These are phyloP conservation scores for Zaprionus kolodkinae DNA, from an alignment of 1,140 invertebrate genomes.

Conservation along the genomic window DNA sequence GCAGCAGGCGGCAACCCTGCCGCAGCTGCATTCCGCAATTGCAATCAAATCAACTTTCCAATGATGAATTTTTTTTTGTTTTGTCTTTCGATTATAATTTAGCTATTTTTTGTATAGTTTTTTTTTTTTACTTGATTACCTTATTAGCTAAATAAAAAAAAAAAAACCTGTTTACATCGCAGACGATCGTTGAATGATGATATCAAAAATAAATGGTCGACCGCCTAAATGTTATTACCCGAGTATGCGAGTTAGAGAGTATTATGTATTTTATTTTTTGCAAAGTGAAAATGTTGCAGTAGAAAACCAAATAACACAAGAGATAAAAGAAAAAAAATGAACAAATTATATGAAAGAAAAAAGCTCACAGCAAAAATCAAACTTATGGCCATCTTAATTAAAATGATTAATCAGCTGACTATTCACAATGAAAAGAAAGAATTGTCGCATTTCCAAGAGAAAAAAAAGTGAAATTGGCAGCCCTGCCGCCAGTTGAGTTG, in stretches of 20 bases:
- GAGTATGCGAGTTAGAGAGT: constrained; percentile 5
- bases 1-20: constrained; percentile 50
- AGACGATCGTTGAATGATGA: constrained; percentile 44
- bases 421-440: too few species aligned
- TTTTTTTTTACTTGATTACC: constrained; percentile 44
- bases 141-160: constrained; percentile 58
- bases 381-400: too few species aligned
- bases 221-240: constrained; percentile 47
- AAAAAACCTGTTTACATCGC: constrained; percentile 58
- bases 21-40: constrained; percentile 68
- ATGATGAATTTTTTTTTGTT: constrained; percentile 60
- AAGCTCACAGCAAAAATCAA: too few species aligned
- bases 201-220: constrained; percentile 58
- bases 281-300: constrained; percentile 63
- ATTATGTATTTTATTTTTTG: constrained; percentile 20
- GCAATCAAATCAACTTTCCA: constrained; percentile 78
- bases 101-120: constrained; percentile 49
- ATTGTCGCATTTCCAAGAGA: too few species aligned
- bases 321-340: not conserved
- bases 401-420: too few species aligned
- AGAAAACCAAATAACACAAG: not conserved
- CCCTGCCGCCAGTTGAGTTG: not conserved
- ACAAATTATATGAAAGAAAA: too few species aligned
- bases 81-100: constrained; percentile 68
- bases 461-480: not conserved